Evolutionary conservation across 2,113 vertebrate genomes (phyloP).

Genomic region (Cavia porcellus): DNA sequence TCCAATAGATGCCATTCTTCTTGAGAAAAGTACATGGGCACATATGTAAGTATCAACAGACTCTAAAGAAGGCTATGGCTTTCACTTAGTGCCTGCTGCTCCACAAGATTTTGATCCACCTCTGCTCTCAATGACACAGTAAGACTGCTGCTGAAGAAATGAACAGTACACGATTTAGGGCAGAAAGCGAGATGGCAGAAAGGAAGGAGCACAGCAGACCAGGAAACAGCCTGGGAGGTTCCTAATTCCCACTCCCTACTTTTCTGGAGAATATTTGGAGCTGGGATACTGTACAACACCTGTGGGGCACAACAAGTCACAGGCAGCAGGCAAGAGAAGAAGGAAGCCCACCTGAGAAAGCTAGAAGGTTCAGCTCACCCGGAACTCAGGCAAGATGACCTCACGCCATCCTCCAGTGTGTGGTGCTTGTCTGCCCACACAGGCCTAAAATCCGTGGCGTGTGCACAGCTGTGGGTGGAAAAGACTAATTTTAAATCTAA

Average conservation of each 20-base stretch:
- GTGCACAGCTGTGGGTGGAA: conserved; percentile 59
- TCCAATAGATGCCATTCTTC: conserved; percentile 77
- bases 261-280: not conserved
- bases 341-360: not conserved
- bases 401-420: conserved; percentile 35
- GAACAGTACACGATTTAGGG: not conserved
- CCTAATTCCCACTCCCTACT: not conserved
- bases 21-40: conserved; percentile 70
- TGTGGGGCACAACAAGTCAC: not conserved
- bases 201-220: not conserved
- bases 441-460: conserved; percentile 26
- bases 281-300: not conserved
- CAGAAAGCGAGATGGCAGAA: not conserved
- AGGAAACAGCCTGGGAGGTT: not conserved
- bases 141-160: not conserved
- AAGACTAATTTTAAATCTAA: not conserved
- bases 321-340: not conserved
- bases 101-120: not conserved
- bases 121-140: not conserved
- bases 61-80: conserved; percentile 59
- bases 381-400: conserved; percentile 2
- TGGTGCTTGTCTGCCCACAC: conserved; percentile 45
- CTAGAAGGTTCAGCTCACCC: conserved; percentile 57
- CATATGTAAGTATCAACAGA: conserved; percentile 75
- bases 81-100: not conserved